Evolutionary conservation across 2,888 invertebrate species (phyloP), one percentile per base, ranked within the genome.

Genomic region (Phrixothrix hirtus): DNA sequence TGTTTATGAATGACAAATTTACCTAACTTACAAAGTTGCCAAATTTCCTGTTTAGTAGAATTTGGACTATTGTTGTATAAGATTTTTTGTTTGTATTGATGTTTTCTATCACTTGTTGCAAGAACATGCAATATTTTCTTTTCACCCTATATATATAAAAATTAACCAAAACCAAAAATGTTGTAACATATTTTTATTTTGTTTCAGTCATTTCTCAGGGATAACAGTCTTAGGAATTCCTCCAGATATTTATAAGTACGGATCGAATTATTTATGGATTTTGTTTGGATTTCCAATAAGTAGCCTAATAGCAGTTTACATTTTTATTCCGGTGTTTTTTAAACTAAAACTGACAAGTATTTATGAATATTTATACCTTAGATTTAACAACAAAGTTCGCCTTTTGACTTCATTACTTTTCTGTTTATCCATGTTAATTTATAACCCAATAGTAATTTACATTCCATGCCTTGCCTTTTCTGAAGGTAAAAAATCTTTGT

Each of bases 181-280:
- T n/a, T n/a, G n/a, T n/a, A n/a, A n/a, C n/a, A 21, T 7, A 29
- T 15, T 34, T 34, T 7, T 13, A 3, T 3, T 25, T 11, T 34
- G 35, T 74, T 76, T 31, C 72, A 88, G 88, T 66, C 86, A 87
- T 59, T 75, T 88, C 63, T 88, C 88, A 1, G 88, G 88, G 26
- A 84, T 89, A 31, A 87, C 88, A 0, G 74, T 89, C 7, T 78
- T 90, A 5, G 88, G 87, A 0, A 81, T 87, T 4, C 88, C 89
- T 0, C 83, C 87, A 0, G 89, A 89, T 68, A 83, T 88, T 58
- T 89, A 89, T 68, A 76, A 81, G 16, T 82, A 83, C 67, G 89
- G 89, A 2, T 84, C 84, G 0, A 83, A 84, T 59, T 88, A 87
- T 66, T 73, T 76, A 53, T 69, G 76, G 11, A 53, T 77, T 5